A percentile compares a stretch with the other conserved stretches of the same genome.
Evolutionary conservation across 35 echinoderm and acorn worm genomes (phyloP).

Genomic region (Eucidaris tribuloides): DNA sequence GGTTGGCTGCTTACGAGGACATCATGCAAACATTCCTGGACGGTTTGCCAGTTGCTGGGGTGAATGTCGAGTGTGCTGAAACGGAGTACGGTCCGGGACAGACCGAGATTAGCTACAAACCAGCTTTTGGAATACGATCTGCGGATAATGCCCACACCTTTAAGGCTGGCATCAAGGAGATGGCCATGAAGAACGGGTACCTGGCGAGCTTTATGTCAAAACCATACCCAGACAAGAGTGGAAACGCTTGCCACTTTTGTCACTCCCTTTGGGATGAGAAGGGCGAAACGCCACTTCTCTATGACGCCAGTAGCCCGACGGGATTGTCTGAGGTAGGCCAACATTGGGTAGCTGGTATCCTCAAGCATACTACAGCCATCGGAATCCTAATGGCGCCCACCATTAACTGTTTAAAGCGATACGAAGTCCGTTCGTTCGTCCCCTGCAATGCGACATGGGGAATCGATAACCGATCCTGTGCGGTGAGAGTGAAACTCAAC

Average conservation of each 20-base stretch:
- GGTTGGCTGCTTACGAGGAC: slow-evolving; percentile 20
- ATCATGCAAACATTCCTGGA: slow-evolving; percentile 35
- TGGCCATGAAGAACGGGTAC: slow-evolving; percentile 49
- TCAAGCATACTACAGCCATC: slow-evolving; percentile 51
- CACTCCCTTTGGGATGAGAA: slow-evolving; percentile 62
- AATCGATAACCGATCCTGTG: slow-evolving; percentile 47
- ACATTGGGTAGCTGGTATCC: slow-evolving; percentile 63
- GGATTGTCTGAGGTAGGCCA: slow-evolving; percentile 46
- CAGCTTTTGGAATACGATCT: slow-evolving; percentile 66
- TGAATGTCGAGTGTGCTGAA: slow-evolving; percentile 64
- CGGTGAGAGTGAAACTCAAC: slow-evolving; percentile 38
- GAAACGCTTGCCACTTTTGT: slow-evolving; percentile 40
- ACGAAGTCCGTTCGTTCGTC: slow-evolving; percentile 3
- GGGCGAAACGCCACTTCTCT: slow-evolving; percentile 56
- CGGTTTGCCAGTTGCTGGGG: slow-evolving; percentile 29
- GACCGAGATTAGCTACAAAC: slow-evolving; percentile 62
- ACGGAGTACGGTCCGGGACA: slow-evolving; percentile 62
- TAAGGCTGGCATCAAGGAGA: slow-evolving; percentile 74
- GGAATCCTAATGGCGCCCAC: slow-evolving; percentile 50
- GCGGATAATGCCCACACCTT: slow-evolving; percentile 66
- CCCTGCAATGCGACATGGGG: slow-evolving; percentile 55
- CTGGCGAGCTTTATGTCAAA: slow-evolving; percentile 69
- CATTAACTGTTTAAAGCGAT: slow-evolving; percentile 50
- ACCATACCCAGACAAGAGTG: slow-evolving; percentile 38
- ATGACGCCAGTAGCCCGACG: slow-evolving; percentile 42